Conservation (phyloP, 92 coral and sea anemone genomes). For the Siderastrea radians region DNA sequence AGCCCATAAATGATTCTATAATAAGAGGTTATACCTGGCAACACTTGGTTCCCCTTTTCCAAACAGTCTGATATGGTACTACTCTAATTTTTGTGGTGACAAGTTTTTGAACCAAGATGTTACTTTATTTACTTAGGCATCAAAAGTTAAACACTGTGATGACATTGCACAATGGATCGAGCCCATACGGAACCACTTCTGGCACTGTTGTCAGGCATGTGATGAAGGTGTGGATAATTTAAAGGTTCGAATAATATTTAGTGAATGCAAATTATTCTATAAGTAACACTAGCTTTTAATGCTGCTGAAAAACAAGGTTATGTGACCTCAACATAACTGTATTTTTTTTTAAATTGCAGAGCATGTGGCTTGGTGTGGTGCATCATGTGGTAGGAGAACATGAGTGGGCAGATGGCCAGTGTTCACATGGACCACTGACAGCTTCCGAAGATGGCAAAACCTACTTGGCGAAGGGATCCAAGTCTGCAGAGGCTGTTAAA, state of each 20-base stretch:
- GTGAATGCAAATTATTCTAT: conserved; percentile 6
- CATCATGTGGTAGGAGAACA: conserved; percentile 78
- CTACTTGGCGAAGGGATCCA: conserved; percentile 44
- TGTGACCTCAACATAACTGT: neutral
- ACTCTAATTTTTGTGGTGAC: neutral
- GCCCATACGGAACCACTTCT: conserved; percentile 66
- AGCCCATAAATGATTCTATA: neutral
- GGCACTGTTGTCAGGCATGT: conserved; percentile 62
- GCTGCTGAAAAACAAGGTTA: neutral
- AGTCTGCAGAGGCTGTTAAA: conserved; percentile 63
- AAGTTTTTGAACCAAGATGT: neutral
- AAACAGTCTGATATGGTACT: conserved; percentile 5
- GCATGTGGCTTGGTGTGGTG: conserved; percentile 63
- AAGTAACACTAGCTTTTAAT: conserved; percentile 5
- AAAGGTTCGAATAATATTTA: conserved; percentile 30
- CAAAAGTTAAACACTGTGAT: conserved; percentile 62
- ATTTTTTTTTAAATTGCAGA: conserved; percentile 28
- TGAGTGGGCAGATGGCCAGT: conserved; percentile 75
- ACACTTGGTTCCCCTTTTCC: neutral
- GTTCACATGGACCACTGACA: conserved; percentile 72
- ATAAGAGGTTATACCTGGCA: conserved; percentile 4
- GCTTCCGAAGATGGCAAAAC: conserved; percentile 49
- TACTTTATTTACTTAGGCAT: conserved; percentile 36
- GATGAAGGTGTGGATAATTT: conserved; percentile 47
- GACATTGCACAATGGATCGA: conserved; percentile 51